Evolutionary conservation across 2,113 vertebrate species (phyloP).

Genomic region (Micronycteris hirsuta): DNA sequence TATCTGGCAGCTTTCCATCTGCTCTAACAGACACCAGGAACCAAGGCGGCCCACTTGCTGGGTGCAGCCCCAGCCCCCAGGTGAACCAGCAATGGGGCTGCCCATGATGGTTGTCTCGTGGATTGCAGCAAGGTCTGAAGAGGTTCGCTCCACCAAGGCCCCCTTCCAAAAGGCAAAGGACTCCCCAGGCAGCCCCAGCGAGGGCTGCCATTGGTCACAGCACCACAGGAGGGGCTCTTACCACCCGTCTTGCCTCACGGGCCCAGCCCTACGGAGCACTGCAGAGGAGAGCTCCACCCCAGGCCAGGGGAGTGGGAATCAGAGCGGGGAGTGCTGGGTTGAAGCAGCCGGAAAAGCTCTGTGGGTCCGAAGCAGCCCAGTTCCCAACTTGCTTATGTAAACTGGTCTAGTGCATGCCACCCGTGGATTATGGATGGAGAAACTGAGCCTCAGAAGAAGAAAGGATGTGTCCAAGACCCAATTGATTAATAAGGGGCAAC

Average conservation of each 20-base stretch:
- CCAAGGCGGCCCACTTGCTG: background rate
- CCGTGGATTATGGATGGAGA: background rate
- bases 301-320: constrained; percentile 1
- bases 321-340: background rate
- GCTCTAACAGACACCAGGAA: background rate
- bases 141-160: background rate
- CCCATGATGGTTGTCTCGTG: background rate
- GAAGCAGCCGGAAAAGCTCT: background rate
- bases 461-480: background rate
- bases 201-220: background rate
- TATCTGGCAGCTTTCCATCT: background rate
- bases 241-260: background rate
- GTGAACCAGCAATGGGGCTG: background rate
- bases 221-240: background rate
- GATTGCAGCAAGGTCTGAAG: background rate
- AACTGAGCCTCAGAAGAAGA: background rate
- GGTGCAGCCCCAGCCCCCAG: background rate
- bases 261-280: background rate
- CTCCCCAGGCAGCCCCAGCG: background rate
- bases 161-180: background rate
- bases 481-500: background rate
- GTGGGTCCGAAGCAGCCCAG: background rate
- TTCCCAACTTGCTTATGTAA: background rate
- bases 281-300: background rate
- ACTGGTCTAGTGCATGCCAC: background rate